Evolutionary conservation across 2,888 invertebrate species (phyloP).

Genomic region (Campaea margaritaria): DNA sequence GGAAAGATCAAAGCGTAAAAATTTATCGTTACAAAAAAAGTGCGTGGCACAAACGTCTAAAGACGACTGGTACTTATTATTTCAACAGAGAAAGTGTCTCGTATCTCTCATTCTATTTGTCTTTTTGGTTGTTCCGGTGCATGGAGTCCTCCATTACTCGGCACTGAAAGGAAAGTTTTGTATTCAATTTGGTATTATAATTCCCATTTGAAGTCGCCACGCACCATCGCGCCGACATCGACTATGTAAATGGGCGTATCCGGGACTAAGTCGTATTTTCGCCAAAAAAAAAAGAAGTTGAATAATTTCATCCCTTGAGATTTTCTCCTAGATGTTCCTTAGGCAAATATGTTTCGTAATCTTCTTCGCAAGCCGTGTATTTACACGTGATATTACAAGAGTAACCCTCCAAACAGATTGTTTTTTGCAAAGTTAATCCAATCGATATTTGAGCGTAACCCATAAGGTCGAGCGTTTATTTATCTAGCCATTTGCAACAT

Average conservation of each 20-base stretch:
- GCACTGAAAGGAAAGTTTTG: constrained; percentile 86
- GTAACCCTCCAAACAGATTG: too few species aligned
- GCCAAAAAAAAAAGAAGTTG: constrained; percentile 70
- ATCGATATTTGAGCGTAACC: constrained; percentile 45
- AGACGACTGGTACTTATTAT: constrained; percentile 83
- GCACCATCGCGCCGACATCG: constrained; percentile 85
- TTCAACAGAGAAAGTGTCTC: constrained; percentile 80
- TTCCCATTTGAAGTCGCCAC: constrained; percentile 85
- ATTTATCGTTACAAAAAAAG: constrained; percentile 78
- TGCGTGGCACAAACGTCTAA: constrained; percentile 72
- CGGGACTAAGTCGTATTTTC: constrained; percentile 79
- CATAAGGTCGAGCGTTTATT: constrained; percentile 56
- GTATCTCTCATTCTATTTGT: constrained; percentile 82
- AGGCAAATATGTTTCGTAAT: constrained; percentile 35
- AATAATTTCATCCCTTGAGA: constrained; percentile 62
- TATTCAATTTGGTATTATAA: constrained; percentile 87
- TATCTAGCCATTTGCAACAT: constrained; percentile 61
- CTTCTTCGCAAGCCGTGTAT: constrained; percentile 16
- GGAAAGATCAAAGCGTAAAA: constrained; percentile 84
- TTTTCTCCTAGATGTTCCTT: constrained; percentile 52
- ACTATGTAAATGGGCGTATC: constrained; percentile 84
- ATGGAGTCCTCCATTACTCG: constrained; percentile 85
- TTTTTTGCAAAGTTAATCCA: constrained; percentile 29
- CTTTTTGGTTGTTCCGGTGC: constrained; percentile 85
- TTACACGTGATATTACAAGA: constrained; percentile 7